Percentiles rank a stretch among this genome's conserved stretches.
These are phyloP conservation scores for Ailuropoda melanoleuca DNA, from an alignment of 2,113 vertebrate species.

Conservation along the genomic window DNA sequence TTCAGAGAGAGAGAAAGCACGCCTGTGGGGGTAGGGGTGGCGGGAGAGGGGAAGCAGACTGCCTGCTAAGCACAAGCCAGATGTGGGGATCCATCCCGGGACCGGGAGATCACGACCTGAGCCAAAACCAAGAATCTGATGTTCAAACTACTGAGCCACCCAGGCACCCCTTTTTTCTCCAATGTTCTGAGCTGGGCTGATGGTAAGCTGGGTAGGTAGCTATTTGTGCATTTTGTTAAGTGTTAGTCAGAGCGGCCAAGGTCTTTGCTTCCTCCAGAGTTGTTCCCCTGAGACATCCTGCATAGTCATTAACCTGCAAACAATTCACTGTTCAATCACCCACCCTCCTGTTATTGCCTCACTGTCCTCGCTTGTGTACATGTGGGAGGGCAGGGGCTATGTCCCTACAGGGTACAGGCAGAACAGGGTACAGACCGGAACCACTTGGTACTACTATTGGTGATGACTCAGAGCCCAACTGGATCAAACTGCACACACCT, in stretches of 20 bases:
- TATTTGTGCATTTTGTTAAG: not conserved
- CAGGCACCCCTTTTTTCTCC: not conserved
- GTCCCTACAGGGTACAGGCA: not conserved
- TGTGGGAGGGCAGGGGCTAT: not conserved
- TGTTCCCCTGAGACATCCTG: not conserved
- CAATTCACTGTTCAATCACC: not conserved
- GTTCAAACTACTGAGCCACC: not conserved
- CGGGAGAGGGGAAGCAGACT: not conserved
- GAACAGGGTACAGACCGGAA: not conserved
- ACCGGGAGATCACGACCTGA: not conserved
- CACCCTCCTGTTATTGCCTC: not conserved
- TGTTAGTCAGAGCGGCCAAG: not conserved
- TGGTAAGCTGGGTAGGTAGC: not conserved
- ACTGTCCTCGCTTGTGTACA: not conserved
- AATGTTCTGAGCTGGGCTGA: not conserved
- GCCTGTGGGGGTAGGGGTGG: not conserved
- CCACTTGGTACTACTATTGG: not conserved
- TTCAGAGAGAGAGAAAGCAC: not conserved
- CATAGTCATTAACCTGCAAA: not conserved
- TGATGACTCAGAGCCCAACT: not conserved
- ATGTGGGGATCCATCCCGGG: not conserved
- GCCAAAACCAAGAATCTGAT: not conserved
- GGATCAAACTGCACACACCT: not conserved
- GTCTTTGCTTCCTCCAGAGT: not conserved
- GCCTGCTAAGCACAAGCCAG: not conserved